These are phyloP conservation scores for Falcunculus frontatus DNA, from an alignment of 2,113 vertebrate species.

Conservation along the genomic window DNA sequence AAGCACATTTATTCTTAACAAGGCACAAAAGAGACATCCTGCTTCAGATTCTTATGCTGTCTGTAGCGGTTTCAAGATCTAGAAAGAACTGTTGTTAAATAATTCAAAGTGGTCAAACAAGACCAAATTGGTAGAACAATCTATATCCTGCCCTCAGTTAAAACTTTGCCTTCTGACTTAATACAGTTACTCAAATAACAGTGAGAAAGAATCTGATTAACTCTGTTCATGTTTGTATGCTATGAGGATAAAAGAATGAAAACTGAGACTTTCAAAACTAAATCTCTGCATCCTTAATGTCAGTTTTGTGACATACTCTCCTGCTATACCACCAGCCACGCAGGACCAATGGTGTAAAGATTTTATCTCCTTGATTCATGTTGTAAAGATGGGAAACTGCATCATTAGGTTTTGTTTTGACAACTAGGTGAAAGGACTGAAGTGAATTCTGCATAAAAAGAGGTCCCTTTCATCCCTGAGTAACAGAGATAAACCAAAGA, in stretches of 20 bases:
- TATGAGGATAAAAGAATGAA: neutral
- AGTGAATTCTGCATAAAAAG: slow-evolving; percentile 21
- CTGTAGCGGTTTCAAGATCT: neutral
- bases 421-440: slow-evolving; percentile 22
- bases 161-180: neutral
- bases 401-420: slow-evolving; percentile 35
- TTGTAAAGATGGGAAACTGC: slow-evolving; percentile 2
- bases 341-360: neutral
- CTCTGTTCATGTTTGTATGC: neutral
- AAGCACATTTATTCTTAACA: neutral
- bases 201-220: neutral
- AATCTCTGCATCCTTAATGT: neutral
- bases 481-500: slow-evolving; percentile 4
- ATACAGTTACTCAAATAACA: neutral
- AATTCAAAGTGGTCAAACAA: neutral
- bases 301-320: neutral
- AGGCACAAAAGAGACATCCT: neutral
- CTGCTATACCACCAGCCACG: neutral
- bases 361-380: neutral
- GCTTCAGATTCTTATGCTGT: neutral
- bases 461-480: neutral
- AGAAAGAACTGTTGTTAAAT: neutral
- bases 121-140: neutral
- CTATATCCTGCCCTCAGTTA: neutral
- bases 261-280: neutral